Evolutionary conservation across 1,140 invertebrate species (phyloP).

Genomic region (Calephelis nemesis): DNA sequence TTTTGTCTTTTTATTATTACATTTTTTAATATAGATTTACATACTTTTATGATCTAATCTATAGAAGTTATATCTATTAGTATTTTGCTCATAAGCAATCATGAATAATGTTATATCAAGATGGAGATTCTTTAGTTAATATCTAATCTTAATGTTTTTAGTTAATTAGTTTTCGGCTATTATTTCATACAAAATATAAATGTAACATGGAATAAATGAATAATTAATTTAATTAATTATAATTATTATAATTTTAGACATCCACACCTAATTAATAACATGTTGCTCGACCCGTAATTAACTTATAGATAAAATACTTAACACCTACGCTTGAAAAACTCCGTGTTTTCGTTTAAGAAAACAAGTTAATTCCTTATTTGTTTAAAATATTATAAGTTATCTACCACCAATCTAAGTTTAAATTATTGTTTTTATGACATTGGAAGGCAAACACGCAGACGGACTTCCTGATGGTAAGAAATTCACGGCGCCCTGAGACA

Average conservation of each 20-base stretch:
- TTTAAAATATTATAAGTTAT: neutral
- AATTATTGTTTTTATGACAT: neutral
- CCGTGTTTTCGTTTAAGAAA: neutral
- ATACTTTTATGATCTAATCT: neutral
- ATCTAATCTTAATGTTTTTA: slow-evolving; percentile 7
- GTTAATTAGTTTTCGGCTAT: neutral
- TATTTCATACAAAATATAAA: slow-evolving; percentile 1
- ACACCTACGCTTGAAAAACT: neutral
- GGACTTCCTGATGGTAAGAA: too few species aligned
- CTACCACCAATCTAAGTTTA: neutral
- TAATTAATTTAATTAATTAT: neutral
- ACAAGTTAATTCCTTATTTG: neutral
- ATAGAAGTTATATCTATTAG: neutral
- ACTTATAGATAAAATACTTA: neutral
- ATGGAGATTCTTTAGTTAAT: neutral
- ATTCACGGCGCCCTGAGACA: too few species aligned
- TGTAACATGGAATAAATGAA: neutral
- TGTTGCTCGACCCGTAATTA: neutral
- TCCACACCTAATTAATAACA: neutral
- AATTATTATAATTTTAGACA: slow-evolving; percentile 6
- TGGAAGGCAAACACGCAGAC: too few species aligned
- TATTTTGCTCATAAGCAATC: neutral
- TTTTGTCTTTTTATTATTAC: neutral
- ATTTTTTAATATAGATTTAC: neutral
- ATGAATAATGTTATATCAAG: neutral